Conservation (phyloP, 2,888 invertebrate genomes). For the Lepas anatifera region DNA sequence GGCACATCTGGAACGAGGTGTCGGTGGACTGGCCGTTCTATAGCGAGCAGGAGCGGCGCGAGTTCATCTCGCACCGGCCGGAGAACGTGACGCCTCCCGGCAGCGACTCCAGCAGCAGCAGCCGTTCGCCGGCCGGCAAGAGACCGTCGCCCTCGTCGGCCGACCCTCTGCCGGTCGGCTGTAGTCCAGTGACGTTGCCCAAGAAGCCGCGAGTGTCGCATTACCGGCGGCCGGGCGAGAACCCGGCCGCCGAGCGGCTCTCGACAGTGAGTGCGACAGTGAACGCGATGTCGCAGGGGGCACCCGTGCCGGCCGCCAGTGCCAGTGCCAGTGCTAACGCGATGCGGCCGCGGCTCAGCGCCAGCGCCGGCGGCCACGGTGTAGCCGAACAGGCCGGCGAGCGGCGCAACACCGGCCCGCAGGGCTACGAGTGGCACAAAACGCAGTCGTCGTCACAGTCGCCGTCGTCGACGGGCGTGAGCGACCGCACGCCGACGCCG, state of each 20-base stretch:
- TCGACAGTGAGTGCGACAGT: not conserved
- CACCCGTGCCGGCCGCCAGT: too few species aligned
- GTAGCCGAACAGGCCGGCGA: not conserved
- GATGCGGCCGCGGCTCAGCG: too few species aligned
- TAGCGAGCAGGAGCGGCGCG: constrained; percentile 66
- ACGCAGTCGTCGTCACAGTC: not conserved
- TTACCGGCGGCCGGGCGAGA: constrained; percentile 49
- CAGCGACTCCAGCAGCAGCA: constrained; percentile 59
- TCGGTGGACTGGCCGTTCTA: constrained; percentile 91
- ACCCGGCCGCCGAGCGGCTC: constrained; percentile 16
- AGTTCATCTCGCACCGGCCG: constrained; percentile 37
- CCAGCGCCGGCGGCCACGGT: too few species aligned
- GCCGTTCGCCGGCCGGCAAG: constrained; percentile 31
- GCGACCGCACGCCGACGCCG: constrained; percentile 14
- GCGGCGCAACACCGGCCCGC: not conserved
- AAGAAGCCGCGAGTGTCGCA: constrained; percentile 82
- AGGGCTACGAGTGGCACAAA: constrained; percentile 3
- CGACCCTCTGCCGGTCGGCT: constrained; percentile 41
- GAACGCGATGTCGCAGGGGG: too few species aligned
- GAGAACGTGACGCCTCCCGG: constrained; percentile 81
- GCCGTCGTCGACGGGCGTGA: constrained; percentile 3
- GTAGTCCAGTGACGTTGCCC: constrained; percentile 36
- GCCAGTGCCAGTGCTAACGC: too few species aligned
- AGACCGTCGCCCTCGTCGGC: constrained; percentile 51
- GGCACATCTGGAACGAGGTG: constrained; percentile 83